Percentiles rank a stretch among this genome's conserved stretches.
Conservation (phyloP, 2,113 vertebrate species). For the Xenus cinereus region DNA sequence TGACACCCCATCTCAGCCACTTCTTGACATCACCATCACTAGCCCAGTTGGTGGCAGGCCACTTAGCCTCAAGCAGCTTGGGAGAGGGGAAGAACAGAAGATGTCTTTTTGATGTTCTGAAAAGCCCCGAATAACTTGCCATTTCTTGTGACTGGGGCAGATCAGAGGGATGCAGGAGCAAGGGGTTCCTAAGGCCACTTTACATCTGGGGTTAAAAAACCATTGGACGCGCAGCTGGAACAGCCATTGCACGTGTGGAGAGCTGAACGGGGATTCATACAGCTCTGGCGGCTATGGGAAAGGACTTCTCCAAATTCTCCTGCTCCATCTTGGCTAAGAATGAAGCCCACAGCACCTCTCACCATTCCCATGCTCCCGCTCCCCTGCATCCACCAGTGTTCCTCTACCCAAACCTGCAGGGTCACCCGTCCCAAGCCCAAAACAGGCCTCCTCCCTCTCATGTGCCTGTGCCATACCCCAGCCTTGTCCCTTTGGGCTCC, state of each 20-base stretch:
- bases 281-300: not conserved
- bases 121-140: not conserved
- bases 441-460: not conserved
- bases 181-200: not conserved
- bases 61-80: not conserved
- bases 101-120: not conserved
- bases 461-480: fast-evolving
- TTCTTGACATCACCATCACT: not conserved
- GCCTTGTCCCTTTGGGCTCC: not conserved
- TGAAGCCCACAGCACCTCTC: not conserved
- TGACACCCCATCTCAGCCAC: not conserved
- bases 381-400: not conserved
- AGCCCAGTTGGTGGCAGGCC: not conserved
- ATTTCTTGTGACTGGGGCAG: not conserved
- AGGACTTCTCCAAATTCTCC: not conserved
- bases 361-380: fast-evolving
- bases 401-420: not conserved
- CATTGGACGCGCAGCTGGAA: not conserved
- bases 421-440: not conserved
- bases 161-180: not conserved
- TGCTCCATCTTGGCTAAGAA: not conserved
- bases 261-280: not conserved
- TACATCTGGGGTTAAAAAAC: not conserved
- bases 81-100: not conserved
- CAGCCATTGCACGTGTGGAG: not conserved